phyloP scores from a whole-genome alignment of 1,140 invertebrate genomes.

The Brachystomella parvula region DNA sequence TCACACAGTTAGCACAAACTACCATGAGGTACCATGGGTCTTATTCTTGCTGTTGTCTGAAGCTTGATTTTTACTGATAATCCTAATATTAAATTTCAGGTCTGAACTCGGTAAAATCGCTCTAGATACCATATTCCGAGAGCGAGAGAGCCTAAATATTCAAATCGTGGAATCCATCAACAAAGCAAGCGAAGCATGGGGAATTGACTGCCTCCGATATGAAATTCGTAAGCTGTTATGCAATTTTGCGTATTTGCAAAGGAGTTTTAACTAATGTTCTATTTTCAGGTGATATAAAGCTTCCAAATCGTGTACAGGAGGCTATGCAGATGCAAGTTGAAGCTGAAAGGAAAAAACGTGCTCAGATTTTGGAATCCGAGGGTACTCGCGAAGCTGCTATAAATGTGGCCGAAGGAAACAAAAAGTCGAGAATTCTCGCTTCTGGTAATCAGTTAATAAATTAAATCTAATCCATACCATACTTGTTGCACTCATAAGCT shows the following conservation, averaged over 20 bases:
- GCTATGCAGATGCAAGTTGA: constrained; percentile 99
- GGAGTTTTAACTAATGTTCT: not conserved
- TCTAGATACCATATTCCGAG: constrained; percentile 94
- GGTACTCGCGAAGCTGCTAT: constrained; percentile 89
- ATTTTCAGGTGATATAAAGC: constrained; percentile 72
- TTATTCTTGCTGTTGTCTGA: not conserved
- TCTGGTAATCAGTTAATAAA: constrained; percentile 57
- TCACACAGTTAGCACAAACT: constrained; percentile 96
- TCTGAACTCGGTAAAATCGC: constrained; percentile 97
- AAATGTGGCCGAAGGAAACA: constrained; percentile 94
- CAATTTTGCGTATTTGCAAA: not conserved
- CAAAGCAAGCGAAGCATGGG: constrained; percentile 96
- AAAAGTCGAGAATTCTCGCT: constrained; percentile 80
- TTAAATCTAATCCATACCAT: not conserved
- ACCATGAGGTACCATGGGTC: constrained; percentile 68
- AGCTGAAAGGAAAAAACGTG: constrained; percentile 92
- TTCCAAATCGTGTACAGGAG: constrained; percentile 88
- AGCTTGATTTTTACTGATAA: not conserved
- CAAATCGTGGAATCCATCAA: constrained; percentile 94
- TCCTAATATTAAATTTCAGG: constrained; percentile 42
- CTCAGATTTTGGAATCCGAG: constrained; percentile 94
- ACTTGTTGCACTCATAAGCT: constrained; percentile 10
- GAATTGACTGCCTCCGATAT: constrained; percentile 92
- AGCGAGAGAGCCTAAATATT: constrained; percentile 91
- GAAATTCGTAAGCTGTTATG: constrained; percentile 85